Conservation (phyloP, 2,888 invertebrate species). For the Platycheirus rosarum region DNA sequence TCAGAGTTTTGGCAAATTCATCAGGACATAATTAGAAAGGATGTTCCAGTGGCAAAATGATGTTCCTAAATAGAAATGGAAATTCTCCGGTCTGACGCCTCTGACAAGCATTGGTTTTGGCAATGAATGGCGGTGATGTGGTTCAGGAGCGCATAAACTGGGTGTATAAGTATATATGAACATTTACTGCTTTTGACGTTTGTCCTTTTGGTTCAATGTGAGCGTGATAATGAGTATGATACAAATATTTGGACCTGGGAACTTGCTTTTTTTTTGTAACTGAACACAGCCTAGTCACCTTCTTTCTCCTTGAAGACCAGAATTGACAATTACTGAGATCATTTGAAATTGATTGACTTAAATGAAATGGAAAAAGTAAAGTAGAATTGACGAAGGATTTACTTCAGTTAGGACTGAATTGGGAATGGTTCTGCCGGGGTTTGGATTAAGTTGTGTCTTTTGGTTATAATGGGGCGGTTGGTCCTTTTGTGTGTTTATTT, state of each 20-base stretch:
- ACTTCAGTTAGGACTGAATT: background rate
- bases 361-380: constrained; percentile 61
- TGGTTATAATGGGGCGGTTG: background rate
- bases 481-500: constrained; percentile 10
- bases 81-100: background rate
- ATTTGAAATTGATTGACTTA: constrained; percentile 69
- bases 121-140: constrained; percentile 16
- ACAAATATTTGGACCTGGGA: no score
- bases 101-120: constrained; percentile 31
- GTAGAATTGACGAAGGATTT: constrained; percentile 43
- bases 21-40: constrained; percentile 57
- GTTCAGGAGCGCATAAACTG: constrained; percentile 1
- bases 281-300: constrained; percentile 5
- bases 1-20: constrained; percentile 54
- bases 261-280: constrained; percentile 14
- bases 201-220: constrained; percentile 10
- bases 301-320: no score
- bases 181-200: constrained; percentile 12
- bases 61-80: constrained; percentile 37
- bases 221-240: no score
- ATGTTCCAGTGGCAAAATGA: constrained; percentile 48
- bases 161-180: background rate
- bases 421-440: background rate
- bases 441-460: background rate
- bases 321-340: constrained; percentile 70